phyloP scores from a whole-genome alignment of 1,140 invertebrate genomes.

The Araneus ventricosus region DNA sequence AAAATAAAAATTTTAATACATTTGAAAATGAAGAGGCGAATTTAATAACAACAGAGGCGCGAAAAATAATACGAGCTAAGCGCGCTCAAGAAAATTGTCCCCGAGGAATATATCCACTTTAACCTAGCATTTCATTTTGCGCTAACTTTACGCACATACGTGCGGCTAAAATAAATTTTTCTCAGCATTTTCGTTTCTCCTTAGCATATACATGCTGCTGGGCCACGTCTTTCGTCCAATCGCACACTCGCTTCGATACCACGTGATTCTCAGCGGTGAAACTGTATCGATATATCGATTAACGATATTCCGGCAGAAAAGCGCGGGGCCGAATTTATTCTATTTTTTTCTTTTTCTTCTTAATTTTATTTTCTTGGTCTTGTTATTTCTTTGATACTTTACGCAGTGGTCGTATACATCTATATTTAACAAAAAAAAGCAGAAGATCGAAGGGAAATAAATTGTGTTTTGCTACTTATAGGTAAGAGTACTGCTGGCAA shows the following conservation, averaged over 20 bases:
- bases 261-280: conserved; percentile 73
- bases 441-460: conserved; percentile 4
- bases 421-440: conserved; percentile 10
- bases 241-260: conserved; percentile 18
- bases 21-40: conserved; percentile 67
- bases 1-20: conserved; percentile 51
- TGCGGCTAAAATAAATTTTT: conserved; percentile 68
- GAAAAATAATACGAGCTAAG: conserved; percentile 69
- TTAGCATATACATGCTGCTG: conserved; percentile 50
- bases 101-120: conserved; percentile 45
- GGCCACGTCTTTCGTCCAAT: conserved; percentile 56
- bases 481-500: conserved; percentile 15
- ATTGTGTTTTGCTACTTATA: conserved; percentile 65
- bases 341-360: conserved; percentile 49
- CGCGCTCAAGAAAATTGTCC: conserved; percentile 63
- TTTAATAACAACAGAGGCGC: conserved; percentile 60
- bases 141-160: conserved; percentile 69
- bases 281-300: conserved; percentile 75
- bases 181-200: conserved; percentile 48
- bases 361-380: conserved; percentile 35
- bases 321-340: conserved; percentile 55
- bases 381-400: conserved; percentile 46
- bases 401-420: neutral
- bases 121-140: conserved; percentile 69
- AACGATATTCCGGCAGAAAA: conserved; percentile 70